Base-by-base conservation (phyloP, 2,888 invertebrate species). In the Dione vanillae region DNA sequence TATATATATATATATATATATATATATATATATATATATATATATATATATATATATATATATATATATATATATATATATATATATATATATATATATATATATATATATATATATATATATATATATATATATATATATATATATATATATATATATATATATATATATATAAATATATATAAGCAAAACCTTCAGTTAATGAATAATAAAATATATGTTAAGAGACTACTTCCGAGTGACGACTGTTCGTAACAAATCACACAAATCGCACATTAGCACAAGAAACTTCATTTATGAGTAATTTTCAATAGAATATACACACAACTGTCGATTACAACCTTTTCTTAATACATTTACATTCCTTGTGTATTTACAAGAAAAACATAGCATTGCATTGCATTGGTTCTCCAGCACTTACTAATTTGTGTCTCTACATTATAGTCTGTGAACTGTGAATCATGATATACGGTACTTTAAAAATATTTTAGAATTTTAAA, bases 371-470 rank as follows among this genome's bases (percentile, higher is more conserved):
- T 67, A 70, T 74, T 76, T 80, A 82, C 84, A 87, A 88, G 85
- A 85, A 86, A 87, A 84, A 84, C 82, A 84, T 69, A 78, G 81
- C 82, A 84, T 69, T 79, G 81, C 82, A 84, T 69, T 78, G 81
- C 82, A 84, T 69, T 79, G 81, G 79, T 85, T 85, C 85, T 85
- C 79, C 77, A 70, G 74, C 74, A 66, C 78, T 82, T 80, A 84
- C 85, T 89, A 86, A 89, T 89, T 89, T 85, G 83, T 82, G 81
- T 81, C 80, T 82, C 83, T 82, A 89, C 89, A 90, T 89, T 89
- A 89, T 82, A 82, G 80, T 81, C 80, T 19, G 64, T 71, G 27
- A 70, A 68, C 56, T 61, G 20, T 66, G 56, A 71, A 65, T 45
- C n/a, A 43, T 75, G 80, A 78, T 85, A 86, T 82, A 82, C 75